Evolutionary conservation across 2,888 invertebrate species (phyloP).

Genomic region (Copidosoma aretas): DNA sequence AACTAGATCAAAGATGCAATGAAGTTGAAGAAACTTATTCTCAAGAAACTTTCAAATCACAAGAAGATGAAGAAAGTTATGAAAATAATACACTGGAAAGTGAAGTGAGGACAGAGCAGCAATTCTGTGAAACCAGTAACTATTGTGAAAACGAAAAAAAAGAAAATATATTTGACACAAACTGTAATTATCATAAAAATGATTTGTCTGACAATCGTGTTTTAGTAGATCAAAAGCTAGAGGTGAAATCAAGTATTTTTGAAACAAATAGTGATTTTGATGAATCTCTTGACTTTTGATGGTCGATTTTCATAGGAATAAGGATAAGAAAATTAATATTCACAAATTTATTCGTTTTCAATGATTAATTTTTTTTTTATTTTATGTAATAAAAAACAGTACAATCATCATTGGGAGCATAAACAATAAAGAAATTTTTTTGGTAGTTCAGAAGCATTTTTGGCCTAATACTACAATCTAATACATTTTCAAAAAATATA

Average conservation of each 20-base stretch:
- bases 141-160: background rate
- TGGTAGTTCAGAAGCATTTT: slow-evolving; percentile 20
- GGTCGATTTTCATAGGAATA: background rate
- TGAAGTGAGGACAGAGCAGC: background rate
- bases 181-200: background rate
- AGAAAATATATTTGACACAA: background rate
- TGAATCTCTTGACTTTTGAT: slow-evolving; percentile 39
- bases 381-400: slow-evolving; percentile 32
- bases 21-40: slow-evolving; percentile 13
- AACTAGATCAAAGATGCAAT: slow-evolving; percentile 2
- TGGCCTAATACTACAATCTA: slow-evolving; percentile 21
- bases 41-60: background rate
- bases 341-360: slow-evolving; percentile 11
- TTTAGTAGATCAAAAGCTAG: background rate
- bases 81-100: too few species aligned
- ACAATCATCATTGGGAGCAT: slow-evolving; percentile 14
- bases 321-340: background rate
- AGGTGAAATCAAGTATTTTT: slow-evolving; percentile 29
- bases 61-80: background rate
- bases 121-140: background rate
- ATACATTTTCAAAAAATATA: slow-evolving; percentile 31
- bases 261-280: slow-evolving; percentile 44
- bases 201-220: background rate
- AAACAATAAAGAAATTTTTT: slow-evolving; percentile 23
- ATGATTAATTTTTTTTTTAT: slow-evolving; percentile 21